Conservation (phyloP, 2,888 invertebrate species). For the Agapostemon virescens region DNA sequence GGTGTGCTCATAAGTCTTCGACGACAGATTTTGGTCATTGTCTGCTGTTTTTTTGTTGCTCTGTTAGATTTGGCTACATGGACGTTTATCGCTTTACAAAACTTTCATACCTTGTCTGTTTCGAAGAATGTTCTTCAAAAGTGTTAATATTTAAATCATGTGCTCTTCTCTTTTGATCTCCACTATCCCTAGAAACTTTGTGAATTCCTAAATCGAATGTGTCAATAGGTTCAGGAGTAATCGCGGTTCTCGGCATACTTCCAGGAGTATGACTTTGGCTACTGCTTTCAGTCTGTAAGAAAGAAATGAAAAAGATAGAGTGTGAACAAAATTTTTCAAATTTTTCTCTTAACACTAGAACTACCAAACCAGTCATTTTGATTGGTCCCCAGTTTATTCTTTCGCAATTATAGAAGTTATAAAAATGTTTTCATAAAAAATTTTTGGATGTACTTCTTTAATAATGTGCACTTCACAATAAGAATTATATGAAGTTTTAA, state of each 20-base stretch:
- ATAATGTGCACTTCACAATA: no score
- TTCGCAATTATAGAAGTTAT: no score
- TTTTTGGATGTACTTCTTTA: no score
- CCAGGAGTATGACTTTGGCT: slow-evolving; percentile 73
- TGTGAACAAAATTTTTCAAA: neutral
- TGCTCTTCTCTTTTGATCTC: slow-evolving; percentile 64
- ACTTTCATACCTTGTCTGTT: slow-evolving; percentile 68
- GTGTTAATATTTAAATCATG: slow-evolving; percentile 37
- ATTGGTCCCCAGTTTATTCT: no score
- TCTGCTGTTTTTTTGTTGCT: no score
- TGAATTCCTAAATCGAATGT: slow-evolving; percentile 70
- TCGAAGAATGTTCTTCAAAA: slow-evolving; percentile 70
- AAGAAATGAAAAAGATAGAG: slow-evolving; percentile 14
- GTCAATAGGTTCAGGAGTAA: slow-evolving; percentile 72
- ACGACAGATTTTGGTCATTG: no score
- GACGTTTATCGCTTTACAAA: neutral
- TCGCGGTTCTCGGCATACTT: slow-evolving; percentile 73
- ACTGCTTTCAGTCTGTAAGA: slow-evolving; percentile 75
- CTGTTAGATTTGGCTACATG: no score
- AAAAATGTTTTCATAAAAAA: no score
- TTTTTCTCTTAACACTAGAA: no score
- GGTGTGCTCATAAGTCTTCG: no score
- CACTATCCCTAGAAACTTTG: slow-evolving; percentile 73
- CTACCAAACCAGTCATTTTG: no score
- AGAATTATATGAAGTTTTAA: no score